phyloP scores from a whole-genome alignment of 2,113 vertebrate genomes.

The Procavia capensis region DNA sequence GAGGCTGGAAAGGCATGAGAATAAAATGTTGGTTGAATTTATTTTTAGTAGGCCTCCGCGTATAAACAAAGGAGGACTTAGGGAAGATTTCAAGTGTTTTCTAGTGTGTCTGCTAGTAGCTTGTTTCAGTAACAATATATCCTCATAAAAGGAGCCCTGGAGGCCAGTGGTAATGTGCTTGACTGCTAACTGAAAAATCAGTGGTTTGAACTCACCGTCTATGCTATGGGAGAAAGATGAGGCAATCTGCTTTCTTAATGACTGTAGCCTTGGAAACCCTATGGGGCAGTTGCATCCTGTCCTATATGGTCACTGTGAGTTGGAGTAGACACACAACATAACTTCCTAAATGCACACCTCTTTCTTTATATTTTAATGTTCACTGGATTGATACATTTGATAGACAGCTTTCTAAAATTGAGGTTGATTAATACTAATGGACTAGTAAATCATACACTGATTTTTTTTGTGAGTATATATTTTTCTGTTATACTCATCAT shows the following conservation, averaged over 20 bases:
- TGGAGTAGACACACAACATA: background rate
- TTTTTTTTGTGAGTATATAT: background rate
- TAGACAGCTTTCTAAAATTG: background rate
- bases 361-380: background rate
- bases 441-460: conserved; percentile 3
- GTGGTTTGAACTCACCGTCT: too few species aligned
- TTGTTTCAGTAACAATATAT: conserved; percentile 45
- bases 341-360: background rate
- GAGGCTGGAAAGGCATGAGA: background rate
- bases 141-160: background rate
- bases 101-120: conserved; percentile 29
- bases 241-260: too few species aligned
- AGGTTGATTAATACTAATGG: background rate
- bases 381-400: conserved; percentile 4
- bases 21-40: conserved; percentile 23
- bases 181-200: too few species aligned
- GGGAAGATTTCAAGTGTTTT: conserved; percentile 37
- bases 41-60: conserved; percentile 44
- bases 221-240: too few species aligned
- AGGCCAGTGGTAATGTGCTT: too few species aligned
- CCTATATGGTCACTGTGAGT: too few species aligned
- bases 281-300: too few species aligned
- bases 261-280: too few species aligned
- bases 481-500: background rate
- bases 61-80: conserved; percentile 42